Evolutionary conservation across 2,888 invertebrate species (phyloP), one percentile per base, ranked within the genome.

Genomic region (Salticus scenicus): DNA sequence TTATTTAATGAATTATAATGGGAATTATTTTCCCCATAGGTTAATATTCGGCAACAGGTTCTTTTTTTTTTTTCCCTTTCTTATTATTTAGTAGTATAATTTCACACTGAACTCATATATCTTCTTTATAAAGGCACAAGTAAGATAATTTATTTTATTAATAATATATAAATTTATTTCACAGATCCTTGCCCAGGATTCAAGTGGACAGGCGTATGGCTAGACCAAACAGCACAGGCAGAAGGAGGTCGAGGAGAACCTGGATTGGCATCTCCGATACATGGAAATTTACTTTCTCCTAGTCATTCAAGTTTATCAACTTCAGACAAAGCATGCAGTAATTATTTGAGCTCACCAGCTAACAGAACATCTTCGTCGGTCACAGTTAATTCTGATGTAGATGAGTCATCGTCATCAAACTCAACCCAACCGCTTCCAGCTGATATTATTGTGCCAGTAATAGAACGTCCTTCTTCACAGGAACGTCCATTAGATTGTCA

Each of bases 211-310:
- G 84, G 78, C 51, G 73, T 78, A 24, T 84, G 77, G 69, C 72
- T 78, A 67, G 78, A 84, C 30, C 84, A 84, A 20, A 27, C 72
- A 31, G 57, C 41, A n/a, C 51, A 51, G 47, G 72, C 71, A 37
- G 80, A 72, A 66, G 73, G 84, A 12, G 84, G 84, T 2, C 17
- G 84, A 47, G 84, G 84, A 17, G 84, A 84, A n/a, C 78, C 84
- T 37, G 84, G 64, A 24, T 78, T 78, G 0, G 78, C 84, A 17
- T 78, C 84, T 24, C 84, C 84, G n/a, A 63, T 84, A 1, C 84
- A 77, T 24, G 67, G 81, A 74, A 80, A 67, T 47, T 51, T 70
- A 42, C 72, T 73, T 30, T 30, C 47, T 24, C 66, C 79, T 10
- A n/a, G 2, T 2, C 17, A 17, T 47, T 47, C 47, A 47, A 47